Conservation (phyloP, 2,797 vertebrate species). For the Xiphorhynchus erythropygius region DNA sequence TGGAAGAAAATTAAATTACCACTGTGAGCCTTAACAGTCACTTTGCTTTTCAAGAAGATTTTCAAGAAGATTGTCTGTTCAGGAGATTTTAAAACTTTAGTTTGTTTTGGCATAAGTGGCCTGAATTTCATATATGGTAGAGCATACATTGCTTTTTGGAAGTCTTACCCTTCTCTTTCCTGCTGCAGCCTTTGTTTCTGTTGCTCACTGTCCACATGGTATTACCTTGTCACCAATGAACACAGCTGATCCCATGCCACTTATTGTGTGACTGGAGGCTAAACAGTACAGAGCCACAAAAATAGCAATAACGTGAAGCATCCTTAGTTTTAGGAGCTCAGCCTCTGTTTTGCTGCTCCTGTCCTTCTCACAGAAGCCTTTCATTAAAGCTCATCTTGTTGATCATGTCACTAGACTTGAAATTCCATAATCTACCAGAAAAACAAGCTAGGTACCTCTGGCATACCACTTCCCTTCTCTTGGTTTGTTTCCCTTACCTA, state of each 20-base stretch:
- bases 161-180: background rate
- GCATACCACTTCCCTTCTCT: background rate
- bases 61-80: background rate
- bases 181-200: background rate
- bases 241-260: background rate
- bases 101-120: background rate
- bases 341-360: background rate
- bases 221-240: background rate
- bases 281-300: background rate
- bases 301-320: background rate
- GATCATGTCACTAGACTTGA: fast-evolving
- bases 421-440: background rate
- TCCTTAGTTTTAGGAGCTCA: background rate
- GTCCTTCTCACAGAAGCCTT: background rate
- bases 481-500: background rate
- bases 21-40: background rate
- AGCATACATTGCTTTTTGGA: background rate
- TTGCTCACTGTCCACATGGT: background rate
- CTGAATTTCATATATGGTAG: background rate
- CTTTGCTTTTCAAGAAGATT: background rate
- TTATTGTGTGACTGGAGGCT: background rate
- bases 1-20: background rate
- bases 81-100: background rate
- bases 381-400: background rate
- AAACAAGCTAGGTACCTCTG: fast-evolving